Base-by-base conservation (phyloP, 2,888 invertebrate species). In the Eupithecia pulchellata region DNA sequence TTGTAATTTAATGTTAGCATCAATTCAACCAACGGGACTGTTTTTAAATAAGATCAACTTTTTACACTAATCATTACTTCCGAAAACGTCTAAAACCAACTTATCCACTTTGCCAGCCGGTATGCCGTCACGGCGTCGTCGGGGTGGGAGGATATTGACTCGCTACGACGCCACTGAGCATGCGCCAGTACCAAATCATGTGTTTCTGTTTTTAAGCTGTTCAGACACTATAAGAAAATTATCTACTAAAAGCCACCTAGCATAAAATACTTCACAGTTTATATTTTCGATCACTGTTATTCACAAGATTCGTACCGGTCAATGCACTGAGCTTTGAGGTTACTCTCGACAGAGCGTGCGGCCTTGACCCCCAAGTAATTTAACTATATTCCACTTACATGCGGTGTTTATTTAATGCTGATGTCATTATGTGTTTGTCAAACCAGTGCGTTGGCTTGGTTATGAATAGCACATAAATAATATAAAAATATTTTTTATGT, bases 121-220 rank as follows among this genome's bases (percentile, higher is more conserved):
- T 76, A 77, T 81, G 80, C 79, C 86, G 89, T 91, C 92, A 94
- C 92, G 93, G 93, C 94, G 91, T 91, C 88, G 90, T 82, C 86
- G 88, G 86, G 90, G 87, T 86, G 87, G 92, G 94, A 91, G 93
- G 92, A 92, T 95, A 95, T 92, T 93, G 94, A 94, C 94, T 93
- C 88, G 92, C 89, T 87, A 76, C 86, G 89, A 82, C 89, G 84
- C 82, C 86, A 90, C 80, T 91, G 93, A 93, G 94, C 94, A 93
- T 92, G 91, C 87, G 87, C 90, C 85, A 85, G 91, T 87, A 87
- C 89, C 85, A 85, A 86, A 89, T 89, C 91, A 91, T 91, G 91
- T 92, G 92, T 91, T 91, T 90, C 91, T 91, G 91, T 91, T 92
- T 91, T 91, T 89, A 89, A 87, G 86, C 86, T 82, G 68, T 82